These are phyloP conservation scores for Proctacanthus coquilletti DNA, from an alignment of 1,140 invertebrate genomes.

Conservation along the genomic window DNA sequence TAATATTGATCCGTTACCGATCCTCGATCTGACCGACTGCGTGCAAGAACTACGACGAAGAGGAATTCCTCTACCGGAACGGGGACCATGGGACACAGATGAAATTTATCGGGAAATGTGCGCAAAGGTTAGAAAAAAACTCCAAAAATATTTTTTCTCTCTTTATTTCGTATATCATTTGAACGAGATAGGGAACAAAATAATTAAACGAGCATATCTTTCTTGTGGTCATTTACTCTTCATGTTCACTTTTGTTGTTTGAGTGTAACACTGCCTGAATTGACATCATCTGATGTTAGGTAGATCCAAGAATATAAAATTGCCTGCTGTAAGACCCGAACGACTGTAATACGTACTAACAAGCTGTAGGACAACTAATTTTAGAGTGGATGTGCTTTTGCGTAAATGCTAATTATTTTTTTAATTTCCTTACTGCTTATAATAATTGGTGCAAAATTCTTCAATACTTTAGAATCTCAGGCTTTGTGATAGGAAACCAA, in stretches of 20 bases:
- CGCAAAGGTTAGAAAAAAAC: slow-evolving; percentile 38
- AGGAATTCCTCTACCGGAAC: slow-evolving; percentile 56
- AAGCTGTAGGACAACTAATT: no score
- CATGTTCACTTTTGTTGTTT: background rate
- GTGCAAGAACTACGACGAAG: slow-evolving; percentile 69
- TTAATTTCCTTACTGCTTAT: background rate
- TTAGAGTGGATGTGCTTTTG: no score
- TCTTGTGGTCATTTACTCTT: background rate
- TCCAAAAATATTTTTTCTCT: background rate
- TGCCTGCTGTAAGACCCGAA: background rate
- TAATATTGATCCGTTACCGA: slow-evolving; percentile 70
- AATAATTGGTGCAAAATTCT: background rate
- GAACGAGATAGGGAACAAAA: background rate
- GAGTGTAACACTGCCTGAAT: no score
- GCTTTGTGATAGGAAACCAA: background rate
- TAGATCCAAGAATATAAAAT: background rate
- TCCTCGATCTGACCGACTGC: slow-evolving; percentile 73
- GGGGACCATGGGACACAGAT: slow-evolving; percentile 47
- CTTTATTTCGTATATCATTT: background rate
- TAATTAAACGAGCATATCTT: background rate
- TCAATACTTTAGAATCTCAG: background rate
- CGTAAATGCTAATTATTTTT: background rate
- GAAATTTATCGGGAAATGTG: slow-evolving; percentile 52
- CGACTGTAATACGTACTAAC: no score
- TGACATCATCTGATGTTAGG: background rate